Base-by-base conservation (phyloP, 2,888 invertebrate species). In the Nemotelus pantherinus region DNA sequence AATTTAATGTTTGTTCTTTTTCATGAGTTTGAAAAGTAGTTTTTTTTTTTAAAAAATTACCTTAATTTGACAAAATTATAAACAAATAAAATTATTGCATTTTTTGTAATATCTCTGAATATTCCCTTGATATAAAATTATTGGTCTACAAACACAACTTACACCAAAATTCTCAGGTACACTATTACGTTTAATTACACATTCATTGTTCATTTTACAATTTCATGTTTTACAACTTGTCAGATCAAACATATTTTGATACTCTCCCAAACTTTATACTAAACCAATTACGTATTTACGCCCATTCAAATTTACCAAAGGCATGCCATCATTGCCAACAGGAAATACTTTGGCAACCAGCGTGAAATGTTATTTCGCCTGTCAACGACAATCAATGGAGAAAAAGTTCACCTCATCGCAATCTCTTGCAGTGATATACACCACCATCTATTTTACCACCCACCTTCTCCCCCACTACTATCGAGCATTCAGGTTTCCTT, bases 331-430 rank as follows among this genome's bases (percentile, higher is more conserved):
- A 4, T 55, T 70, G 39, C 41, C 41, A 55, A 53, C 70, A 70
- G 70, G 70, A 74, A 74, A 60, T 74, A 60, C 63, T 63, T 48
- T 74, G 74, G 63, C 74, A 74, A 50, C 63, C 48, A 74, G 74
- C 74, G 74, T 63, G 74, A 74, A 74, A 74, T 63, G 74, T 74
- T 74, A 74, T 74, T 63, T 74, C 50, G 74, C 63, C 50, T 74
- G 74, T 74, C 74, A 74, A 60, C 74, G 74, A 74, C 74, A 74
- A 72, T 60, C 74, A 74, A 7, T 50, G n/a, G 55, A 53, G 70
- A 70, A 70, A 70, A 70, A 70, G 55, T 70, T 70, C 55, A 70
- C 70, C 70, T 70, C 70, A 53, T 41, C 70, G 44, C 43, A 43
- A 39, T 7, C 6, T 39, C 41, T 6, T 43, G 9, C 43, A 9